Base-by-base conservation (phyloP, 2,888 invertebrate species). In the Brenthis ino region DNA sequence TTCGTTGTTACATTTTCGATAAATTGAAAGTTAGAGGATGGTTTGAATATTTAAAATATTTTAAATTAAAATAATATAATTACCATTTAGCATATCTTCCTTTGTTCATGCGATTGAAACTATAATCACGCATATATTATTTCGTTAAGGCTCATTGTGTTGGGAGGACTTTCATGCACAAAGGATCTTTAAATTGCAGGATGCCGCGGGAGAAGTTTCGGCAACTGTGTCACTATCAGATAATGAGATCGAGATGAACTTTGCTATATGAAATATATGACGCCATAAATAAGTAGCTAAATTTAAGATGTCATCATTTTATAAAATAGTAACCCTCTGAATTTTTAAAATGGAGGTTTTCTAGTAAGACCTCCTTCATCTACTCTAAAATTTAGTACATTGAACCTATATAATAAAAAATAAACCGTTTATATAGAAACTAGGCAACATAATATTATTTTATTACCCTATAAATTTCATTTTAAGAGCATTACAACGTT, bases 191-290 rank as follows among this genome's bases (percentile, higher is more conserved):
- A 82, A 82, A 83, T 83, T 68, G 63, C 67, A 77, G 72, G 77
- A 84, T 82, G 86, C 84, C 83, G 82, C 80, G 76, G 79, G 79
- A 75, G 80, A 89, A 90, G 85, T 91, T 91, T 86, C 85, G 87
- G 88, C 85, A 87, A 81, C 82, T 83, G 85, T 82, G 89, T 90
- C 90, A 91, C 89, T 90, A 89, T 88, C 91, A 89, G 69, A 72
- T 72, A 67, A 72, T 69, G 69, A 71, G 69, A 71, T 69, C 69
- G 64, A 72, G 20, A 64, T 54, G 37, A 69, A 67, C 61, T 69
- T 69, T 61, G 54, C 48, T 61, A 50, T 57, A 50, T 67, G 53
- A 43, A 63, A 53, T 64, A 67, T 64, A 61, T 51, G 16, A 50
- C 61, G 53, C 28, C 24, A 14, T 50, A 64, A 37, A 63, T 43